Evolutionary conservation across 2,888 invertebrate species (phyloP), one percentile per base, ranked within the genome.

Genomic region (Tetrapedia diversipes): DNA sequence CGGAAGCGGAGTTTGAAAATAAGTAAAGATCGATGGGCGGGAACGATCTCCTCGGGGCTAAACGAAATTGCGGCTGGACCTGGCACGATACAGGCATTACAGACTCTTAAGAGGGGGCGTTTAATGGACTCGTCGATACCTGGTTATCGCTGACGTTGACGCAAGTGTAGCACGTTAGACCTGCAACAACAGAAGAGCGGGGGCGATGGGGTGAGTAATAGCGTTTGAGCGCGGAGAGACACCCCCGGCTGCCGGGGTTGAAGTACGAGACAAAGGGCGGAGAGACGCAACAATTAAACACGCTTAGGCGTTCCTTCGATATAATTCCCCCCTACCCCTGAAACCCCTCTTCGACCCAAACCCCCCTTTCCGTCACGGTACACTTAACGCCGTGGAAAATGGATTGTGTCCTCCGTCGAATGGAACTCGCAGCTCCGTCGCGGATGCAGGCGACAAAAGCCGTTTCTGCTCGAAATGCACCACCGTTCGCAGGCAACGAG

Each of bases 61-160:
- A 69, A 77, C 72, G 65, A 85, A 81, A 81, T 76, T 85, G 78
- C 56, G 85, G 75, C 72, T 66, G 85, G 83, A 82, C 79, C 76
- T 39, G 74, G 70, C 75, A 79, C 83, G 86, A 84, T 86, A 86
- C 84, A 71, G 75, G 86, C 75, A 87, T 87, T 85, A 86, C 66
- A 57, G 79, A 82, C 80, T 84, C 82, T 86, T 81, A 83, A 83
- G 78, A 67, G 37, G 79, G n/a, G 79, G 67, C 75, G 77, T 86
- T 86, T 86, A 87, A 86, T 86, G 83, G 87, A 85, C 77, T 86
- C 79, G 83, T 84, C 86, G 84, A 83, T 90, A 90, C 91, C 91
- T 93, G 91, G 91, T 94, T 94, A 91, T 94, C 94, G 83, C 94
- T 94, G 80, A 94, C 94, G 92, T 94, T 94, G 86, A 94, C 94